phyloP scores from a whole-genome alignment of 2,797 vertebrate species.

The Pangasius krempfi region DNA sequence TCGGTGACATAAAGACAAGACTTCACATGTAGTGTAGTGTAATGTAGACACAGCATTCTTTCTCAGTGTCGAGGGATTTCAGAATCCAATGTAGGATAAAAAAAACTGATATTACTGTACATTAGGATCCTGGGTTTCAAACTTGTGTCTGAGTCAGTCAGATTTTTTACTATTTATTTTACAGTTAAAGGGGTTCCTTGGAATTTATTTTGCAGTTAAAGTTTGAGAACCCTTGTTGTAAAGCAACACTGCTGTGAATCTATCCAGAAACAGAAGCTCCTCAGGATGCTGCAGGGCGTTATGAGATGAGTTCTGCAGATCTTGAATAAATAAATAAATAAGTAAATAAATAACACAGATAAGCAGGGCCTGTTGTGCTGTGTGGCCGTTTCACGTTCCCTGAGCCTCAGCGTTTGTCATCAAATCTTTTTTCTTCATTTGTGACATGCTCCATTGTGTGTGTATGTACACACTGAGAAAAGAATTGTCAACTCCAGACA shows the following conservation, averaged over 20 bases:
- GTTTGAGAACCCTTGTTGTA: background rate
- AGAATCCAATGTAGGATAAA: background rate
- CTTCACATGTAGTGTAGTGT: background rate
- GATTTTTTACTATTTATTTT: background rate
- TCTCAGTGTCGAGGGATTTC: background rate
- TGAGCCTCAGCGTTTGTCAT: background rate
- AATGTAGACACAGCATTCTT: background rate
- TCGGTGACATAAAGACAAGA: background rate
- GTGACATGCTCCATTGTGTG: conserved; percentile 33
- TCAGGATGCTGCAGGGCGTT: background rate
- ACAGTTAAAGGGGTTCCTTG: background rate
- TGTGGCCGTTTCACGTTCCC: background rate
- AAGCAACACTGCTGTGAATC: background rate
- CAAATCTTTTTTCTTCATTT: conserved; percentile 26
- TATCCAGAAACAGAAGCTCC: background rate
- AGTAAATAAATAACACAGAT: background rate
- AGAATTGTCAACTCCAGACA: conserved; percentile 55
- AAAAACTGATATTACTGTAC: background rate
- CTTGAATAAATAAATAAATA: background rate
- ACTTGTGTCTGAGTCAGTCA: background rate
- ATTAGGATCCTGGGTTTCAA: background rate
- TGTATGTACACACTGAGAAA: conserved; percentile 30
- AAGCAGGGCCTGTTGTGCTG: background rate
- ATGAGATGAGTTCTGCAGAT: background rate
- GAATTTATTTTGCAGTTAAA: background rate